phyloP scores from a whole-genome alignment of 2,888 invertebrate species.

The Acronicta leporina region DNA sequence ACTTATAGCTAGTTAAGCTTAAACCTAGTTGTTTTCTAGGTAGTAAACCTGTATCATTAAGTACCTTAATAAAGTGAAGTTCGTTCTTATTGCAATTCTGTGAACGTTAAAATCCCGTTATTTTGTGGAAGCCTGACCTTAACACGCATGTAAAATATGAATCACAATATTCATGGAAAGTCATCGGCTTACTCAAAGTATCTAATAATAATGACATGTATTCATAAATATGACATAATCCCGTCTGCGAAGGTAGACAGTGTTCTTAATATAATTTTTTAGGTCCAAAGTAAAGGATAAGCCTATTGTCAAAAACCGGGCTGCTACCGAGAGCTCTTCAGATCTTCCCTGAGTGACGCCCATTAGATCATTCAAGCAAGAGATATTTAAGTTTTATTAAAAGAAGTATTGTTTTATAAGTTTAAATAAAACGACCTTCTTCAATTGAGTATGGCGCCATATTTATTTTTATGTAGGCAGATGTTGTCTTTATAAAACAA shows the following conservation, averaged over 20 bases:
- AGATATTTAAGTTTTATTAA: slow-evolving; percentile 24
- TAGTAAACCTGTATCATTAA: not conserved
- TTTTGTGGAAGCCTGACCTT: slow-evolving; percentile 27
- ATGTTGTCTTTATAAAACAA: too few species aligned
- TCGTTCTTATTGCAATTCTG: slow-evolving; percentile 9
- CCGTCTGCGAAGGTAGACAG: not conserved
- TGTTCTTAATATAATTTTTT: too few species aligned
- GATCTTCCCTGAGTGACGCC: too few species aligned
- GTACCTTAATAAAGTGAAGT: not conserved
- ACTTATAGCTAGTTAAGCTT: not conserved
- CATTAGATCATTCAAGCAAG: not conserved
- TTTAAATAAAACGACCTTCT: slow-evolving; percentile 53
- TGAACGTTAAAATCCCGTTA: slow-evolving; percentile 36
- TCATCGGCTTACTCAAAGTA: not conserved
- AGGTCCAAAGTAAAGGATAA: too few species aligned
- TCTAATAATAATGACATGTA: not conserved
- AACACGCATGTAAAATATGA: slow-evolving; percentile 24
- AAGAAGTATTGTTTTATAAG: slow-evolving; percentile 26
- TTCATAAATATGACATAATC: not conserved
- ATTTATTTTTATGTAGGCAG: too few species aligned
- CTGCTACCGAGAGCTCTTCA: too few species aligned
- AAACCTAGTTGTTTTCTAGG: not conserved
- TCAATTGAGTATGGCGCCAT: slow-evolving; percentile 46
- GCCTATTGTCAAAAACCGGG: too few species aligned
- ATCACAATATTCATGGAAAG: slow-evolving; percentile 35